Conservation (phyloP, 2,797 vertebrate genomes). For the Lacerta agilis region DNA sequence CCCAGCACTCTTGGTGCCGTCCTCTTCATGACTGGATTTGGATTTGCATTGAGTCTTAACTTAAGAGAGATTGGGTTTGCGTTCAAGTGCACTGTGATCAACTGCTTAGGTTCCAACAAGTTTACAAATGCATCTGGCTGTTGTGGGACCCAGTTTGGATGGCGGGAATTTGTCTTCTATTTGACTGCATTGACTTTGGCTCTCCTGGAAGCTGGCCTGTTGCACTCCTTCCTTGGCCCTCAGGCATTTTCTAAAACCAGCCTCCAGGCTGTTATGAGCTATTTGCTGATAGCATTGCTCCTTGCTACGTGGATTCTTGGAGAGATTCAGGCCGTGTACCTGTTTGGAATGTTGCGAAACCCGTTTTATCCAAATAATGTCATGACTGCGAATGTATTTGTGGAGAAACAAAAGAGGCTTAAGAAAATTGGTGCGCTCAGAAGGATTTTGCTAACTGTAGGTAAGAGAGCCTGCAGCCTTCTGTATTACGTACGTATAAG, state of each 20-base stretch:
- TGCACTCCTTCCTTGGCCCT: slow-evolving; percentile 85
- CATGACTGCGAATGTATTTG: slow-evolving; percentile 86
- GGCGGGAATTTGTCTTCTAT: slow-evolving; percentile 85
- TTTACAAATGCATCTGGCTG: slow-evolving; percentile 51
- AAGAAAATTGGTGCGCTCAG: slow-evolving; percentile 86
- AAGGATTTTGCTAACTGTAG: slow-evolving; percentile 90
- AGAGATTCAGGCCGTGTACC: slow-evolving; percentile 91
- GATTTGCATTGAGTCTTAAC: slow-evolving; percentile 95
- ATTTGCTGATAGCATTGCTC: slow-evolving; percentile 86
- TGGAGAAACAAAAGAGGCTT: slow-evolving; percentile 86
- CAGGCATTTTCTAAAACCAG: slow-evolving; percentile 74
- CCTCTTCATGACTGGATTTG: slow-evolving; percentile 91
- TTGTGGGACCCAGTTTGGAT: slow-evolving; percentile 81
- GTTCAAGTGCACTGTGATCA: slow-evolving; percentile 71
- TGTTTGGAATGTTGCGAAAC: slow-evolving; percentile 92
- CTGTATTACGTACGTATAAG: slow-evolving; percentile 63
- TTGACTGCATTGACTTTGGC: slow-evolving; percentile 81
- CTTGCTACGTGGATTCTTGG: slow-evolving; percentile 84
- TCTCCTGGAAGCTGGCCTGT: slow-evolving; percentile 85
- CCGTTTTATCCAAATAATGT: slow-evolving; percentile 93
- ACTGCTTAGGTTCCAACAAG: slow-evolving; percentile 65
- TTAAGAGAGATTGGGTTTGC: slow-evolving; percentile 83
- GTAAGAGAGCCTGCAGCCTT: slow-evolving; percentile 79
- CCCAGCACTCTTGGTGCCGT: slow-evolving; percentile 89
- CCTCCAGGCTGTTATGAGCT: slow-evolving; percentile 85